Conservation (phyloP, 2,113 vertebrate genomes). For the Poeciliopsis occidentalis region DNA sequence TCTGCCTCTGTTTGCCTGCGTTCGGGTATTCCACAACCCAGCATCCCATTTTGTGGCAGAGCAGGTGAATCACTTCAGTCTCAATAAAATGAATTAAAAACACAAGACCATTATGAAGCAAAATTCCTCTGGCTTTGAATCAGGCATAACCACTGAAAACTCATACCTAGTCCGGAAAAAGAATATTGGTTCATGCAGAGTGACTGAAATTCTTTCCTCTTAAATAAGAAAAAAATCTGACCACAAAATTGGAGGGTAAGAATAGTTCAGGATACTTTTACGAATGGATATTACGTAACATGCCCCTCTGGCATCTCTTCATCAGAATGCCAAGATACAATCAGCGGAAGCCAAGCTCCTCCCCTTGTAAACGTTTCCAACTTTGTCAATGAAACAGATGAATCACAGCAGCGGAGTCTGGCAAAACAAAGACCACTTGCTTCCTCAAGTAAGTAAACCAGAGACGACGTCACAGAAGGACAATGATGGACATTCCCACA, state of each 20-base stretch:
- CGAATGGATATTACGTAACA: conserved; percentile 65
- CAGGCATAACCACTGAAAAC: neutral
- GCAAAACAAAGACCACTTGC: conserved; percentile 29
- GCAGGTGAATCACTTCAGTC: neutral
- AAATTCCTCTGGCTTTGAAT: neutral
- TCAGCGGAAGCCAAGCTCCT: conserved; percentile 41
- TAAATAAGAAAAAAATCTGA: conserved; percentile 9
- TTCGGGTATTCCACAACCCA: no score
- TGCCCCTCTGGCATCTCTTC: conserved; percentile 3
- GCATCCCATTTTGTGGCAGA: no score
- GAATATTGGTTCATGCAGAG: neutral
- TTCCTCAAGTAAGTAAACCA: conserved; percentile 42
- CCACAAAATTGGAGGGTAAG: conserved; percentile 12
- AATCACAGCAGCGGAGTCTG: conserved; percentile 29
- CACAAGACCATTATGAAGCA: neutral
- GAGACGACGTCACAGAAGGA: conserved; percentile 41
- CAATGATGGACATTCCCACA: conserved; percentile 50
- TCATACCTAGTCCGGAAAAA: neutral
- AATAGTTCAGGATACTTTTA: conserved; percentile 46
- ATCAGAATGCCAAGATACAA: conserved; percentile 52
- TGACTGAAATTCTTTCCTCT: conserved; percentile 19
- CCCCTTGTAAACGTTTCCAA: conserved; percentile 46
- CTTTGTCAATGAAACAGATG: conserved; percentile 51
- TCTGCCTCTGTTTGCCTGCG: no score
- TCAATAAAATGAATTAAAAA: neutral